Conservation (phyloP, 2,113 vertebrate species). For the Spea multiplicata region DNA sequence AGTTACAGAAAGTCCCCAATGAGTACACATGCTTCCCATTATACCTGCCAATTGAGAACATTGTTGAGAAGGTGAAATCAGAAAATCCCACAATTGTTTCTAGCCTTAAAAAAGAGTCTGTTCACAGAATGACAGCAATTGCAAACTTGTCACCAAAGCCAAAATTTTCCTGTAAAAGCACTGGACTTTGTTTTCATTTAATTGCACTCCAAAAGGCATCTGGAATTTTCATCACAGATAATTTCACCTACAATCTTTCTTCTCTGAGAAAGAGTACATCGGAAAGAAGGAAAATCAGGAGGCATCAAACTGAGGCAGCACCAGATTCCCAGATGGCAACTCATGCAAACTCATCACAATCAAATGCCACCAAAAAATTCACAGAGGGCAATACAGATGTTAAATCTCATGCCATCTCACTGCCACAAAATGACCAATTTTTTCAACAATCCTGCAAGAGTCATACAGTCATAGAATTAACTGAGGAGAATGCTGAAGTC, state of each 20-base stretch:
- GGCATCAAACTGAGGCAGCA: neutral
- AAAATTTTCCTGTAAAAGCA: neutral
- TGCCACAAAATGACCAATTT: neutral
- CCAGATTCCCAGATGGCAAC: constrained; percentile 11
- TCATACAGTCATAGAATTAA: neutral
- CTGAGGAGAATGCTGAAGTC: neutral
- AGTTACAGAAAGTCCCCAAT: constrained; percentile 6
- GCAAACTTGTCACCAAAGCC: constrained; percentile 11
- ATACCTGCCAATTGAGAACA: constrained; percentile 5
- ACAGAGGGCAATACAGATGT: neutral
- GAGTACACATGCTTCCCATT: constrained; percentile 19
- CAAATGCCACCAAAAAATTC: neutral
- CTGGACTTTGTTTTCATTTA: neutral
- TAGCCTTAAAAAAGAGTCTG: neutral
- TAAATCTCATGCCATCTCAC: constrained; percentile 3
- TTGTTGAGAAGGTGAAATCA: constrained; percentile 19
- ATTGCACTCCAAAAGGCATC: constrained; percentile 1
- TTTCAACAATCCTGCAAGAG: neutral
- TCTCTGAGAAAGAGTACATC: neutral
- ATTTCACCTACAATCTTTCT: neutral
- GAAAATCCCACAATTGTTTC: constrained; percentile 13
- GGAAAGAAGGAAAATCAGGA: constrained; percentile 8
- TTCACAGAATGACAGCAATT: constrained; percentile 20
- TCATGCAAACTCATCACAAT: constrained; percentile 6
- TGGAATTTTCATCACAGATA: neutral